Conservation (phyloP, 2,888 invertebrate species). For the Nomada fucata region DNA sequence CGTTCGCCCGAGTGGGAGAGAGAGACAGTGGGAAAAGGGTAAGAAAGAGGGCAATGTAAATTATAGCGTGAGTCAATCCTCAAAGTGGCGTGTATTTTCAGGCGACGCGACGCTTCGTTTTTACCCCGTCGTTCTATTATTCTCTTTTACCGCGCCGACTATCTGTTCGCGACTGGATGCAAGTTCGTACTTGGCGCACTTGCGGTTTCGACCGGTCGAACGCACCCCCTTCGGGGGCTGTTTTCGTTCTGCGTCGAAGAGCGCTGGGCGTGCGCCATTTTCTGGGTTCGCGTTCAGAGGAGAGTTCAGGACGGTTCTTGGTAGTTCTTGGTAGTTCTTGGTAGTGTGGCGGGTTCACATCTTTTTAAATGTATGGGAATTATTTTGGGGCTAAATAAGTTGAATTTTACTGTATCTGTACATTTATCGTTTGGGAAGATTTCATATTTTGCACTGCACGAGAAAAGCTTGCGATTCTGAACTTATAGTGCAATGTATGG, state of each 20-base stretch:
- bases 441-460: too few relatives aligned
- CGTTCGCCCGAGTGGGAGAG: not conserved
- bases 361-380: too few relatives aligned
- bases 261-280: not conserved
- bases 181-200: slow-evolving; percentile 12
- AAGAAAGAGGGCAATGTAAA: slow-evolving; percentile 69
- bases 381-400: too few relatives aligned
- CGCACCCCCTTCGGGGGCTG: not conserved
- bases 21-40: not conserved
- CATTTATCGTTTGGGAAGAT: too few relatives aligned
- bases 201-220: not conserved
- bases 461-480: too few relatives aligned
- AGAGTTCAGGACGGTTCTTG: not conserved
- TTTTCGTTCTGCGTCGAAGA: not conserved
- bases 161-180: slow-evolving; percentile 23
- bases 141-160: slow-evolving; percentile 50
- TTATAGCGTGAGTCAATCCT: slow-evolving; percentile 73
- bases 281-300: not conserved
- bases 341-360: too few relatives aligned
- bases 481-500: too few relatives aligned
- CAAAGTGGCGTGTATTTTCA: slow-evolving; percentile 62
- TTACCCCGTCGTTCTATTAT: slow-evolving; percentile 50
- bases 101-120: slow-evolving; percentile 45
- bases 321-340: too few relatives aligned
- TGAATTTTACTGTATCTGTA: too few relatives aligned